phyloP scores from a whole-genome alignment of 2,888 invertebrate species.

The Andrena camellia region DNA sequence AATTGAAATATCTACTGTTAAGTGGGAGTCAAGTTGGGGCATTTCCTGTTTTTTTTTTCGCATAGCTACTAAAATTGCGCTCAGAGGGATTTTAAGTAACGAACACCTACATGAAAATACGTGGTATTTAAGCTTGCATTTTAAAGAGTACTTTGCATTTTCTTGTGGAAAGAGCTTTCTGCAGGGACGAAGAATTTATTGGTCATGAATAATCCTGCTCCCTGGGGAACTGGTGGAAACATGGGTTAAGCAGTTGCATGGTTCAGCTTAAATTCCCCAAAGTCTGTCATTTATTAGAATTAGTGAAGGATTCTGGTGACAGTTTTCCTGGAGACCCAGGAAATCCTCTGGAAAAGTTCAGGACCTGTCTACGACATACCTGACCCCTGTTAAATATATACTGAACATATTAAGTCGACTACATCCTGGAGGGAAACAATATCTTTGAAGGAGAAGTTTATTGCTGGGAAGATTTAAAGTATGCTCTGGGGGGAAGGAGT shows the following conservation, averaged over 20 bases:
- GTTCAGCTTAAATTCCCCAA: neutral
- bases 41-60: too few relatives aligned
- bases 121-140: neutral
- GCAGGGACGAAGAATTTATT: neutral
- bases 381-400: neutral
- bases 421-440: neutral
- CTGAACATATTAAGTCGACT: neutral
- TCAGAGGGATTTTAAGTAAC: too few relatives aligned
- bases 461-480: too few relatives aligned
- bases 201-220: conserved; percentile 8
- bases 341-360: neutral
- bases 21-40: too few relatives aligned
- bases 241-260: conserved; percentile 3
- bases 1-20: too few relatives aligned
- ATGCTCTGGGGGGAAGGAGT: neutral
- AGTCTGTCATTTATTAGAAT: conserved; percentile 25
- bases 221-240: neutral
- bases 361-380: neutral
- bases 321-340: neutral
- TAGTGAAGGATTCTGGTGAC: conserved; percentile 5
- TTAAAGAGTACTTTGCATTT: neutral
- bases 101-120: neutral
- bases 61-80: too few relatives aligned
- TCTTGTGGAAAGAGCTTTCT: neutral
- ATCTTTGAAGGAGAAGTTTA: too few relatives aligned